These are phyloP conservation scores for Parnassius orleans DNA, from an alignment of 2,888 invertebrate species.

Conservation along the genomic window DNA sequence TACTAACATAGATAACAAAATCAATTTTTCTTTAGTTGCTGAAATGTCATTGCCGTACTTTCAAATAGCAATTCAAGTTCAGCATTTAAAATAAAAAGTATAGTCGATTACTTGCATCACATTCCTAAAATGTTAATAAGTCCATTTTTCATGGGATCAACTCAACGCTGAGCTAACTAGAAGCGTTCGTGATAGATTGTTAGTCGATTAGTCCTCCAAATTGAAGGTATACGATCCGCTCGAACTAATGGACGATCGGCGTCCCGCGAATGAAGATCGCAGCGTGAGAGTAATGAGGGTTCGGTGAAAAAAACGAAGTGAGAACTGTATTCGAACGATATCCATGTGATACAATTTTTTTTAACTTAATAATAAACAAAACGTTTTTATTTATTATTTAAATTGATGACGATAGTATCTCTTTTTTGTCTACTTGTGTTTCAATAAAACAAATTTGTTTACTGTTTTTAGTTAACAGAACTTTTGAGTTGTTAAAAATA, in stretches of 20 bases:
- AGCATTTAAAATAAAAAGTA: neutral
- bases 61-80: neutral
- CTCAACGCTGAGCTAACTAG: slow-evolving; percentile 36
- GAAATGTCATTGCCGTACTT: neutral
- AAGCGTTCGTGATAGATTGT: slow-evolving; percentile 55
- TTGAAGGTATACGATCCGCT: slow-evolving; percentile 38
- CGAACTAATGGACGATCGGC: slow-evolving; percentile 26
- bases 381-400: too few species aligned
- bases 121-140: neutral
- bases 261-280: slow-evolving; percentile 29
- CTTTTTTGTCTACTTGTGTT: too few species aligned
- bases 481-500: too few species aligned
- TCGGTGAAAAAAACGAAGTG: slow-evolving; percentile 17
- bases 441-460: too few species aligned
- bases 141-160: slow-evolving; percentile 28
- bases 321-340: neutral
- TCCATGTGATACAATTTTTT: neutral
- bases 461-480: too few species aligned
- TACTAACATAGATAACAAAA: neutral
- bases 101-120: neutral
- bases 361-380: too few species aligned
- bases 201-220: slow-evolving; percentile 49
- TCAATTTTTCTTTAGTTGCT: neutral
- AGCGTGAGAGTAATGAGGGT: slow-evolving; percentile 33
- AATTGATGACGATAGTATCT: too few species aligned